These are phyloP conservation scores for Recurvirostra avosetta DNA, from an alignment of 2,113 vertebrate genomes.

Conservation along the genomic window DNA sequence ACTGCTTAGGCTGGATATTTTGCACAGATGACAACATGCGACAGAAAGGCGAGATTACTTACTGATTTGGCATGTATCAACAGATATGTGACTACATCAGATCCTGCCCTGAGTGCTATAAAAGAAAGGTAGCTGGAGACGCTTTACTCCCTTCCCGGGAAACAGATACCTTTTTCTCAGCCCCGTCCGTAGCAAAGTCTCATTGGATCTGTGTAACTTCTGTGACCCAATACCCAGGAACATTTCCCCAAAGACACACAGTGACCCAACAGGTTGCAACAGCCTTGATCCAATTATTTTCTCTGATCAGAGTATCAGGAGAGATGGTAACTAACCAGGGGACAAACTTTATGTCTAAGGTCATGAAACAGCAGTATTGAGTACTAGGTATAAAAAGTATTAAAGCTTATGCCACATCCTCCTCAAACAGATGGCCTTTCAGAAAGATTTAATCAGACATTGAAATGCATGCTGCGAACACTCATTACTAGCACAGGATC, in stretches of 20 bases:
- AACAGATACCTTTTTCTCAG: background rate
- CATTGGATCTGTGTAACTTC: background rate
- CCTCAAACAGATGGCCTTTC: slow-evolving; percentile 68
- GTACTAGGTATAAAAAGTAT: slow-evolving; percentile 43
- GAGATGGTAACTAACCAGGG: background rate
- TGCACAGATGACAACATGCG: background rate
- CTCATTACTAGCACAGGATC: slow-evolving; percentile 64
- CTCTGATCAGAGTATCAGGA: background rate
- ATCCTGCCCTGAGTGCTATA: background rate
- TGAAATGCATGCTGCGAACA: slow-evolving; percentile 67
- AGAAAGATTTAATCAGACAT: slow-evolving; percentile 68
- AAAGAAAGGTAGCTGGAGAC: background rate
- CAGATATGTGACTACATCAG: background rate
- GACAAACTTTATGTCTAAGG: slow-evolving; percentile 50
- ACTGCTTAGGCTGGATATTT: background rate
- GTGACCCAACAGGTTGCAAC: background rate
- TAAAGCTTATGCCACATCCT: slow-evolving; percentile 48
- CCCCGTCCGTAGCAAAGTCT: background rate
- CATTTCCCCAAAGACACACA: background rate
- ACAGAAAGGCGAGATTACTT: background rate
- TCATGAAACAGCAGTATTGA: slow-evolving; percentile 24
- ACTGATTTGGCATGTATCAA: background rate
- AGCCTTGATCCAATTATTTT: background rate
- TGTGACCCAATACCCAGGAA: background rate
- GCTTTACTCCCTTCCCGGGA: background rate